Base-by-base conservation (phyloP, 1,140 invertebrate genomes). In the Drosophila pandora region DNA sequence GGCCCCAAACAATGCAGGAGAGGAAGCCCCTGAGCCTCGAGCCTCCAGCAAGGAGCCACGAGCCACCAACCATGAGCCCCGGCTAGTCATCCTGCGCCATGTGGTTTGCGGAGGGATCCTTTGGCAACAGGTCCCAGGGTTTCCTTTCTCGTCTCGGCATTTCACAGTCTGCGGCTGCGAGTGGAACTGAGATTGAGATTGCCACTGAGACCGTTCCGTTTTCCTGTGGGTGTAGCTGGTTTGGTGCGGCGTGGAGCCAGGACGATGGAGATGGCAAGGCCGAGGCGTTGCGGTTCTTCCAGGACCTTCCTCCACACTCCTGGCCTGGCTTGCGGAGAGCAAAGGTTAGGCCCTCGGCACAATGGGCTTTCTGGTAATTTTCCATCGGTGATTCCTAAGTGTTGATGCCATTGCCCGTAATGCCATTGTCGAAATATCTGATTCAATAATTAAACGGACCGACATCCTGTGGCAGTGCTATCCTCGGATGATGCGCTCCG, bases 111-210 rank as follows among this genome's bases (percentile, higher is more conserved):
- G 6, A 28, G 34, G 43, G 21, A 22, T 47, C 21, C 43, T 23
- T 23, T 56, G 21, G 50, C 52, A 69, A 70, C 67, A 70, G 64
- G 67, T 70, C 22, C 13, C 41, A 21, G 7, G 49, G 37, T 32
- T 62, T 54, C 25, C 48, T 12, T 47, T 57, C 28, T 45, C 4
- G 13, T 21, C 41, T 43, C 41, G 17, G 41, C 41, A 43, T 43
- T 12, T 52, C 49, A 10, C 48, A 9, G 25, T 28, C 28, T 32
- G 10, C 34, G 39, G 53, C 43, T 13, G 10, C 21, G n/a, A 59
- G 3, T 50, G 28, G 53, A 25, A 21, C 7, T 25, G 60, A 56
- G 28, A 23, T 22, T 43, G 59, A 10, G 47, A 60, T n/a, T 50
- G 32, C 8, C 32, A 23, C 32, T 6, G 41, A 48, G 47, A 37